Conservation (phyloP, 2,113 vertebrate species). For the Halcyon senegalensis region DNA sequence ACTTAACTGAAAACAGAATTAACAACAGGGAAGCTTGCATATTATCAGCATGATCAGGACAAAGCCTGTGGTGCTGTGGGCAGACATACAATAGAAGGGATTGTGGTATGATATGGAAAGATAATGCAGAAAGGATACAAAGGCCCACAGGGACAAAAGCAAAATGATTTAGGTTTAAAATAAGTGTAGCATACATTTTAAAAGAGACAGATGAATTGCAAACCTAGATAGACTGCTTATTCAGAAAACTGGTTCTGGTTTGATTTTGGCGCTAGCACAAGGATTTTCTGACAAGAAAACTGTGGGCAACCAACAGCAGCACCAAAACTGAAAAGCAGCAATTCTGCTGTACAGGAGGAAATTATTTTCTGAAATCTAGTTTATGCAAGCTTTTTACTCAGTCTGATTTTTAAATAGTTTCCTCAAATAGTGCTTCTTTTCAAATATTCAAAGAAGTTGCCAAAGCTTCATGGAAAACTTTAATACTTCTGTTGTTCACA, state of each 20-base stretch:
- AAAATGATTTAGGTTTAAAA: background rate
- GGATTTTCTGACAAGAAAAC: background rate
- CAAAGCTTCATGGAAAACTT: background rate
- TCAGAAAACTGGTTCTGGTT: background rate
- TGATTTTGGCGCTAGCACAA: background rate
- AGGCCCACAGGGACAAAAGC: background rate
- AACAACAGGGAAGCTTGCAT: background rate
- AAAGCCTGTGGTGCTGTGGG: background rate
- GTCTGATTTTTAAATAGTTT: background rate
- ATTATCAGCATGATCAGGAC: slow-evolving; percentile 11
- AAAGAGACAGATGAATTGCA: background rate
- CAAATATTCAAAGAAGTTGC: background rate
- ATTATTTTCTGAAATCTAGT: background rate
- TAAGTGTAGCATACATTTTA: background rate
- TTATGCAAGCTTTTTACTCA: background rate
- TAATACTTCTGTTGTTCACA: background rate
- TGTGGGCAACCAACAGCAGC: background rate
- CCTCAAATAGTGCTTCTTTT: background rate
- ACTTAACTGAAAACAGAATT: slow-evolving; percentile 43
- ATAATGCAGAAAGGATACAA: background rate
- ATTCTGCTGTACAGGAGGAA: background rate
- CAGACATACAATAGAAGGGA: background rate
- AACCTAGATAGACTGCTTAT: background rate
- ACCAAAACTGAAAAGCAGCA: background rate
- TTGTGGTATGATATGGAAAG: background rate